A percentile compares a stretch with the other conserved stretches of the same genome.
Evolutionary conservation across 2,888 invertebrate genomes (phyloP).

Genomic region (Creontiades dilutus): DNA sequence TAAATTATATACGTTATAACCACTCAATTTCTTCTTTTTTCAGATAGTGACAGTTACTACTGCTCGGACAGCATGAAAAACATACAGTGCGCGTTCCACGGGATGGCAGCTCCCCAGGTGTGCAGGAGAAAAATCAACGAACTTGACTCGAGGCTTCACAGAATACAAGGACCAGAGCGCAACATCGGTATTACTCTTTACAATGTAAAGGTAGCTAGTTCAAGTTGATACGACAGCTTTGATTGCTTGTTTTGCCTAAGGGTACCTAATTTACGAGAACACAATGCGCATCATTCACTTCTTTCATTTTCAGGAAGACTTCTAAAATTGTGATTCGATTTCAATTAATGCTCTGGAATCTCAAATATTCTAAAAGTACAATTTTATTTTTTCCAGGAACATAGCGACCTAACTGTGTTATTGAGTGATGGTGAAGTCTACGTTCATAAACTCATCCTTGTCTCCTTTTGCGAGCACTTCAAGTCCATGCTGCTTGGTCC

Average conservation of each 20-base stretch:
- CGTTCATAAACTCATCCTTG: constrained; percentile 71
- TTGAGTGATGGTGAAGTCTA: constrained; percentile 72
- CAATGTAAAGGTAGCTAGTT: constrained; percentile 65
- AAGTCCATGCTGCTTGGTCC: constrained; percentile 71
- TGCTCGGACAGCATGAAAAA: constrained; percentile 15
- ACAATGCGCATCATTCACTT: no score
- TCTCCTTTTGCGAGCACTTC: constrained; percentile 72
- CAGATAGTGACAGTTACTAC: constrained; percentile 33
- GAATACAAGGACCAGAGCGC: constrained; percentile 64
- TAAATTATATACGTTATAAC: no score
- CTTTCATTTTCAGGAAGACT: no score
- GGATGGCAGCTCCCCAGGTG: constrained; percentile 49
- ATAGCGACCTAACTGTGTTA: constrained; percentile 69
- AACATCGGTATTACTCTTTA: constrained; percentile 67
- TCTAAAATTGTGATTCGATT: no score
- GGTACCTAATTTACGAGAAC: background rate
- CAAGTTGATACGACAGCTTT: background rate
- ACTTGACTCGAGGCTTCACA: background rate
- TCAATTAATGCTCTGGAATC: no score
- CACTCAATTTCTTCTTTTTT: background rate
- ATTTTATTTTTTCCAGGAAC: constrained; percentile 61
- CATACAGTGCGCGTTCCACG: constrained; percentile 55
- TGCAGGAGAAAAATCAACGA: background rate
- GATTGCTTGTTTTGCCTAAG: background rate
- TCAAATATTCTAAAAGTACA: background rate